Base-by-base conservation (phyloP, 2,888 invertebrate species). In the Caenorhabditis virilis region DNA sequence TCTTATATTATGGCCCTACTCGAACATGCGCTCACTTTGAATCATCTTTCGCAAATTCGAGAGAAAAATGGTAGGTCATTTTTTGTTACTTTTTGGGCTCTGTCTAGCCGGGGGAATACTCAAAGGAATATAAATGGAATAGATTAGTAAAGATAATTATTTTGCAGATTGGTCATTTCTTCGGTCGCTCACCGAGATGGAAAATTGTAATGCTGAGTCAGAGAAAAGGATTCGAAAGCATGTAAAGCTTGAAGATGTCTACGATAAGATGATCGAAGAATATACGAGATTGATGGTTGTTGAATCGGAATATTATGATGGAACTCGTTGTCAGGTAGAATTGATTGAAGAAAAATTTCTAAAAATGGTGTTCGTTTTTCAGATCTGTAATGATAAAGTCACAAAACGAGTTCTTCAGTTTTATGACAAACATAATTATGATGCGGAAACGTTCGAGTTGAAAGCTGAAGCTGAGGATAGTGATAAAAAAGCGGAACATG, bases 161-260 rank as follows among this genome's bases (percentile, higher is more conserved):
- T 47, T 23, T 61, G 46, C 39, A 74, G 74, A 72, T 43, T 72
- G 63, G 61, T 52, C 52, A 5, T 71, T 55, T 25, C 20, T 50
- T 9, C 51, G 60, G 16, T 65, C 72, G 2, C 7, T 62, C 9
- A 46, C 56, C 1, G 74, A 72, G 33, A 52, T 74, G 2, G 62
- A 65, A 3, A 36, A 47, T n/a, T n/a, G 39, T 9, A 69, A 67
- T 39, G 30, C 16, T 4, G 49, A 60, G 7, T 45, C 58, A n/a
- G 49, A 59, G 7, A 25, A 33, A 11, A 51, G 60, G 16, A 56
- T 74, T 13, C 46, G 39, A 7, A 26, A 46, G 3, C 41, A 46
- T 5, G 42, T 58, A 3, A 49, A 50, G 0, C 26, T 63, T 2
- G 53, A 33, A 16, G 41, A 57, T 16, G 51, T 56, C 4, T 39